Evolutionary conservation across 2,113 vertebrate genomes (phyloP).

Genomic region (Propithecus coquereli): DNA sequence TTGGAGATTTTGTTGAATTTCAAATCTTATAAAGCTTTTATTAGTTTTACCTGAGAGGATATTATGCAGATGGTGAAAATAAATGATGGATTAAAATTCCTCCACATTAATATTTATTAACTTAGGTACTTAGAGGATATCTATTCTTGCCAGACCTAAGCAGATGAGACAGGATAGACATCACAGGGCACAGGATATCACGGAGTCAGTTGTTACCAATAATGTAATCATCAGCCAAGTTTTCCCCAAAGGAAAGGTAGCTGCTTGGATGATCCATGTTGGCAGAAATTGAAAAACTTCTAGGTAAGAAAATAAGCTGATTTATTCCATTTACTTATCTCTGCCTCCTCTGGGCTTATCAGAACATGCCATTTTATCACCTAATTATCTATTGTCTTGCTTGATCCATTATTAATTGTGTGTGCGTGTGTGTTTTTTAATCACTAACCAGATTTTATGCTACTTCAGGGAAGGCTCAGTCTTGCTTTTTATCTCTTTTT

Average conservation of each 20-base stretch:
- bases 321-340: neutral
- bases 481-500: neutral
- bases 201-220: neutral
- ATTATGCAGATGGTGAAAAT: conserved; percentile 44
- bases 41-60: conserved; percentile 38
- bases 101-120: conserved; percentile 53
- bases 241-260: conserved; percentile 4
- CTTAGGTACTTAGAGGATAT: neutral
- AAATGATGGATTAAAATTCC: conserved; percentile 47
- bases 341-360: neutral
- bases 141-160: neutral
- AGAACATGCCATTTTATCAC: neutral
- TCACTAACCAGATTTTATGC: neutral
- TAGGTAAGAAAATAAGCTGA: neutral
- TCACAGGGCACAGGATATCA: neutral
- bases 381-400: neutral
- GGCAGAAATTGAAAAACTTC: conserved; percentile 27
- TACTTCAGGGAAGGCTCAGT: neutral
- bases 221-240: neutral
- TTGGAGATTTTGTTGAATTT: conserved; percentile 15
- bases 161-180: neutral
- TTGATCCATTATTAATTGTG: conserved; percentile 25
- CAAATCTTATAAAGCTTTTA: neutral
- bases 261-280: neutral
- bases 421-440: neutral